Base-by-base conservation (phyloP, 2,888 invertebrate species). In the Macrosoma leucophasiata region DNA sequence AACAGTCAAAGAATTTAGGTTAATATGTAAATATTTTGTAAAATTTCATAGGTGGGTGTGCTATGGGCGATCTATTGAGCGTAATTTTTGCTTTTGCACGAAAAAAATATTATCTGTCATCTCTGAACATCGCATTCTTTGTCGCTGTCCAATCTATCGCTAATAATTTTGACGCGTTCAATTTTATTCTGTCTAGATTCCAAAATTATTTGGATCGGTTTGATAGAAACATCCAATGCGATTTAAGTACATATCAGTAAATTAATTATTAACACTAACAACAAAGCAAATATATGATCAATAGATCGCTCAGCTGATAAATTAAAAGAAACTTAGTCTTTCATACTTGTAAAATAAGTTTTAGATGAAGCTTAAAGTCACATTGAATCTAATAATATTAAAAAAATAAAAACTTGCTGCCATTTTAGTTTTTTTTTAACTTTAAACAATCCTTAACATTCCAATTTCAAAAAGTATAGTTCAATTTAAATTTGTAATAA, bases 231-330 rank as follows among this genome's bases (percentile, higher is more conserved):
- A n/a, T n/a, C n/a, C n/a, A 56, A 53, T 63, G 51, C 58, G 62
- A 57, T 39, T 38, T 55, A 55, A 63, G 58, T 62, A 70, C 76
- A 70, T 72, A 72, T 71, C 67, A 66, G 11, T 29, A 25, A 36
- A 40, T 40, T 33, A n/a, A 41, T 35, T 39, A 46, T 29, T 41
- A 32, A 29, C 18, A 30, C 13, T 33, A 33, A 32, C 18, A 28
- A 58, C 59, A 50, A 57, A 58, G 58, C 52, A 50, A 58, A 56
- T 48, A 39, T 52, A 55, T 41, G 59, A 52, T 48, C 52, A 48
- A 55, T 44, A 47, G 53, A 56, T 48, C 52, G 51, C 46, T 52
- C 44, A 13, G 47, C 35, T 34, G 34, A 29, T 22, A n/a, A n/a
- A 31, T 30, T 20, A 18, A 36, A 32, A 26, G 31, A 42, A 39